Conservation (phyloP, 2,113 vertebrate species). For the Trematocara unimaculatum region DNA sequence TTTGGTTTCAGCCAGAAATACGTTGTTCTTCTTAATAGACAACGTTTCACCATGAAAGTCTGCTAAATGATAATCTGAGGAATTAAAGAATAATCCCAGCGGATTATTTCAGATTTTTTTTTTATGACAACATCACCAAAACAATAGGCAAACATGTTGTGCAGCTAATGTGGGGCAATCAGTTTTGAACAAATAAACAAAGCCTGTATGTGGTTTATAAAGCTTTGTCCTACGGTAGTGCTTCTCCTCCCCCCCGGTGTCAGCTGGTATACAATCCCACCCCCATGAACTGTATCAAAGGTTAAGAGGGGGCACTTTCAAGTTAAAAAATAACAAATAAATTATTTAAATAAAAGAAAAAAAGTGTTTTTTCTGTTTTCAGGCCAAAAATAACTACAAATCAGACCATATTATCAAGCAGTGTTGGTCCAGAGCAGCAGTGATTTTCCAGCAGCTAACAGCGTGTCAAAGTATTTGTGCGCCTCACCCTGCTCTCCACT, state of each 20-base stretch:
- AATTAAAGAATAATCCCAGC: background rate
- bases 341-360: background rate
- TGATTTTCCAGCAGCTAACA: background rate
- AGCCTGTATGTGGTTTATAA: background rate
- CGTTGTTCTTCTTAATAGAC: background rate
- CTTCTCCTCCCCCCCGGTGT: background rate
- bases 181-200: background rate
- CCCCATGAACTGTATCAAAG: background rate
- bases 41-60: background rate
- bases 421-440: background rate
- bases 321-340: background rate
- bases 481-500: slow-evolving; percentile 79
- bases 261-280: background rate
- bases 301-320: background rate
- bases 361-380: background rate
- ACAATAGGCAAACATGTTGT: background rate
- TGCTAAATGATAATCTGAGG: background rate
- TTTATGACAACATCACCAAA: background rate
- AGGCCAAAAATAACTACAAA: background rate
- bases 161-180: background rate
- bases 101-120: background rate
- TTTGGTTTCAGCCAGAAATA: background rate
- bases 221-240: background rate
- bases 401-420: background rate
- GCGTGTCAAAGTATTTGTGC: background rate